These are phyloP conservation scores for Ophioderma brevispina DNA, from an alignment of 35 echinoderm and acorn worm species.

Conservation along the genomic window DNA sequence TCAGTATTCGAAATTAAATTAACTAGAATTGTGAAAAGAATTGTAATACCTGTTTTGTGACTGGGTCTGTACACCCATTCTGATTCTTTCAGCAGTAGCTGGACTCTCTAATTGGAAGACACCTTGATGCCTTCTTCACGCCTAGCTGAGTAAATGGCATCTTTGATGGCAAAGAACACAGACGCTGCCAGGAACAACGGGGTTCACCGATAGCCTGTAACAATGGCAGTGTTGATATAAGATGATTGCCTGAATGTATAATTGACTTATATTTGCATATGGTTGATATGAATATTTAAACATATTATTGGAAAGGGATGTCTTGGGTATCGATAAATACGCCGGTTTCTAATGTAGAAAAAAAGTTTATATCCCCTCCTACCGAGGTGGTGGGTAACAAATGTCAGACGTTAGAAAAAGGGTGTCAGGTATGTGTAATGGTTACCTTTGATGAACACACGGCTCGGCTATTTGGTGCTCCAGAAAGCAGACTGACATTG, in stretches of 20 bases:
- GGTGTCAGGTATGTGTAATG: no score
- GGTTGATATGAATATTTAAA: no score
- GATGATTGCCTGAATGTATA: no score
- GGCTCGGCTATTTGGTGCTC: slow-evolving; percentile 47
- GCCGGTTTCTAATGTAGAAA: neutral
- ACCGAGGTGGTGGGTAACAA: neutral
- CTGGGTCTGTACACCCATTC: slow-evolving; percentile 73
- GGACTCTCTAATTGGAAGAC: slow-evolving; percentile 70
- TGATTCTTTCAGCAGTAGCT: slow-evolving; percentile 71
- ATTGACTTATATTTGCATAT: no score
- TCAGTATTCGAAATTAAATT: no score
- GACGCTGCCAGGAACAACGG: slow-evolving; percentile 80
- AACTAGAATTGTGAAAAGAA: no score
- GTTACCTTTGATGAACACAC: slow-evolving; percentile 89
- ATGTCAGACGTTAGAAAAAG: neutral
- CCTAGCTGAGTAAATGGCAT: slow-evolving; percentile 82
- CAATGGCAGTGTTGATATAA: no score
- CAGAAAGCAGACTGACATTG: slow-evolving; percentile 73
- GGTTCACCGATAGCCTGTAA: slow-evolving; percentile 84
- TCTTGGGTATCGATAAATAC: neutral
- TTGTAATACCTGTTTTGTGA: slow-evolving; percentile 80
- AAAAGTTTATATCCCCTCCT: neutral
- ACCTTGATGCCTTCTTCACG: slow-evolving; percentile 56
- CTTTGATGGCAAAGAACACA: slow-evolving; percentile 93
- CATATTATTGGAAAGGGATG: no score